These are phyloP conservation scores for Rhinichthys klamathensis DNA, from an alignment of 2,113 vertebrate species.

Conservation along the genomic window DNA sequence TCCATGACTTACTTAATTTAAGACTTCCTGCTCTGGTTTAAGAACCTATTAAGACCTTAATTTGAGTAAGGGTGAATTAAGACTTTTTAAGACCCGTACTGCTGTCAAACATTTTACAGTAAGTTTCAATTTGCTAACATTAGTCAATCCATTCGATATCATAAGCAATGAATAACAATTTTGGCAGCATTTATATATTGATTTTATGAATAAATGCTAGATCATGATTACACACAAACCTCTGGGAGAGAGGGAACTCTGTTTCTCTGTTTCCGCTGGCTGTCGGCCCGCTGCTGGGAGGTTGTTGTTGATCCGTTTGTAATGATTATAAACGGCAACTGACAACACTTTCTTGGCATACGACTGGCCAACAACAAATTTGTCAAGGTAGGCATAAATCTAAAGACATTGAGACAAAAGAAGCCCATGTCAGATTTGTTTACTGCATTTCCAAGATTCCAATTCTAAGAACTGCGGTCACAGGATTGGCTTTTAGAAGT, in stretches of 20 bases:
- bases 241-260: slow-evolving; percentile 90
- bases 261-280: slow-evolving; percentile 92
- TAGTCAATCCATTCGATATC: too few relatives aligned
- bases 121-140: neutral
- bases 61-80: too few relatives aligned
- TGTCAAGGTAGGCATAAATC: slow-evolving; percentile 99
- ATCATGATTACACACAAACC: slow-evolving; percentile 76
- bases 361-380: slow-evolving; percentile 95
- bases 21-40: too few relatives aligned
- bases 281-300: slow-evolving; percentile 89
- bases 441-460: neutral
- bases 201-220: neutral
- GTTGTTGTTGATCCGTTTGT: slow-evolving; percentile 98
- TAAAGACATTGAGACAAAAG: slow-evolving; percentile 59
- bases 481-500: neutral
- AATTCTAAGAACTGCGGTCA: neutral
- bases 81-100: too few relatives aligned
- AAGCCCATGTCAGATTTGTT: slow-evolving; percentile 51
- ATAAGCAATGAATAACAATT: neutral
- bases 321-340: slow-evolving; percentile 98
- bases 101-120: too few relatives aligned
- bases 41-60: too few relatives aligned
- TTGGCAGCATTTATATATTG: neutral
- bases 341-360: slow-evolving; percentile 98
- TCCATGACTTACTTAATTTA: too few relatives aligned